phyloP scores from a whole-genome alignment of 2,113 vertebrate species.

The Menidia beryllina region DNA sequence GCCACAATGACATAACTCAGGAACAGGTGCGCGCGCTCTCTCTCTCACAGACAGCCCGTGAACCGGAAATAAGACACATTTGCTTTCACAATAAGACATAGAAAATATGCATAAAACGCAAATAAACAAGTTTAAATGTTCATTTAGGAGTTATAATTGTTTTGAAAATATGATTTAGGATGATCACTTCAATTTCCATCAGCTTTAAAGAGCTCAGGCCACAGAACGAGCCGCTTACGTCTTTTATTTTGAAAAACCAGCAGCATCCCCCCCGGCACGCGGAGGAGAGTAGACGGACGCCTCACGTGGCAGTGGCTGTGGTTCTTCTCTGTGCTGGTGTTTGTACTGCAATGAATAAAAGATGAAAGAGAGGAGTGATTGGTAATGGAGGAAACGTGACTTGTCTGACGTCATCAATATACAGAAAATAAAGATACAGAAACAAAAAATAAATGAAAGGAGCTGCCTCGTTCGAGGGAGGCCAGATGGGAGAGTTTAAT shows the following conservation, averaged over 20 bases:
- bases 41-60: too few relatives aligned
- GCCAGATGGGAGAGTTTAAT: too few relatives aligned
- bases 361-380: conserved; percentile 21
- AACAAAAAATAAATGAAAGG: too few relatives aligned
- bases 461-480: too few relatives aligned
- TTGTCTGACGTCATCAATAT: conserved; percentile 33
- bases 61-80: neutral
- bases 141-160: neutral
- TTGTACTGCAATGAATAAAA: conserved; percentile 48
- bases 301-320: conserved; percentile 67
- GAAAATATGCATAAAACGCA: neutral
- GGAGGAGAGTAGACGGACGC: neutral
- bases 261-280: conserved; percentile 1
- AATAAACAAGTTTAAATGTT: neutral
- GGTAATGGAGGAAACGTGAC: conserved; percentile 53
- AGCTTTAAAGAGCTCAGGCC: neutral
- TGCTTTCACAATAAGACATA: neutral
- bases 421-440: conserved; percentile 1
- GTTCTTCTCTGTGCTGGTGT: conserved; percentile 25
- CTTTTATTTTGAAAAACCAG: conserved; percentile 46
- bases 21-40: neutral
- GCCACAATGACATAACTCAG: too few relatives aligned
- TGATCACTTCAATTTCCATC: neutral
- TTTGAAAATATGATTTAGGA: neutral
- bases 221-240: too few relatives aligned